Evolutionary conservation across 2,888 invertebrate species (phyloP), one percentile per base, ranked within the genome.

Genomic region (Brassicogethes aeneus): DNA sequence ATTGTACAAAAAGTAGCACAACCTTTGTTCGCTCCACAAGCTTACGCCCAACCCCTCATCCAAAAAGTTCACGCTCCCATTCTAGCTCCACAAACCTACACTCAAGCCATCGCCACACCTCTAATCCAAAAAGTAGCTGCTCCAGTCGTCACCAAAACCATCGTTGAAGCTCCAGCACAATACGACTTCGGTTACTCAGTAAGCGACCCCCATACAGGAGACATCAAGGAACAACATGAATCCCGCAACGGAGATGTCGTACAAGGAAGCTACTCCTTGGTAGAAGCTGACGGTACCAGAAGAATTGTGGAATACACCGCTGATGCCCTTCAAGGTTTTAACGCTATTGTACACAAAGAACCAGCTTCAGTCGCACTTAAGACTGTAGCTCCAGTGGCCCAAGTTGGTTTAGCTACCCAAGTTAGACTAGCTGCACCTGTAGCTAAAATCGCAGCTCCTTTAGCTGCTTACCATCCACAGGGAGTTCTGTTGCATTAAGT

Each of bases 201-300:
- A 5, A 23, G 10, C 23, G 23, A 23, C 23, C 23, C 23, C 5
- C 23, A 23, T 10, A 73, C 73, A 38, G 73, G 73, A 1, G 74
- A 74, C 53, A 65, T 67, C 43, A 74, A 74, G 51, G 63, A 61
- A 48, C 74, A 74, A 47, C 69, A 70, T 46, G 73, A 74, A 59
- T 44, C 62, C 2, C 70, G 73, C 43, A 66, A 70, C 50, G 73
- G 71, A 38, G 71, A 74, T 52, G 61, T 59, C 40, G 73, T 73
- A 17, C 68, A 70, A 39, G 73, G 73, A 3, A 61, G 64, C 48
- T 74, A 73, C 49, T 68, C 70, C 42, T 53, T 73, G 1, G 62
- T 73, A 48, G 73, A 73, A 43, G 55, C 73, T 14, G 73, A 73
- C 59, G 73, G 73, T 15, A 65, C 66, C 49, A 64, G 63, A 35